Base-by-base conservation (phyloP, 2,797 vertebrate genomes). In the Falco columbarius region DNA sequence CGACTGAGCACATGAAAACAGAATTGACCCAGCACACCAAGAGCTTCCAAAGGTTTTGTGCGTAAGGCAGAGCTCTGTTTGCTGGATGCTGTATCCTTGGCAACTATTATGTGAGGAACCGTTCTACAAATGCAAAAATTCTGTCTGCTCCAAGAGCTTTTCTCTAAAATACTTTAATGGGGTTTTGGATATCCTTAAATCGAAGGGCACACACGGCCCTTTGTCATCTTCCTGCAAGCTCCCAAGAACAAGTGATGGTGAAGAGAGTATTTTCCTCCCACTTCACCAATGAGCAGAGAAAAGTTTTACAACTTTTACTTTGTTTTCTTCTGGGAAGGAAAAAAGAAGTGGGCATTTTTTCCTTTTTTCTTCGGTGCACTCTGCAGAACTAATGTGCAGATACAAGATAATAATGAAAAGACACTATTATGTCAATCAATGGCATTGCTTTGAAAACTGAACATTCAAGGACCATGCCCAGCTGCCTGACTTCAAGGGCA, bases 21-120 rank as follows among this genome's bases (percentile, higher is more conserved):
- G 80, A 94, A 95, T 65, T 97, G 96, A 95, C 93, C 95, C 96
- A 92, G 94, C 47, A 0, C 90, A 96, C 86, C 90, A 81, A 91
- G 92, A 83, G 82, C 82, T 94, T 91, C 90, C 85, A 93, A 90
- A 84, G 89, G 93, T 96, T 96, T 96, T 97, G 95, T 95, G 86
- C 49, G 2, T 86, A 74, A 86, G 82, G 95, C 96, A 91, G 81
- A 89, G 95, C 95, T 96, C 95, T 95, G 80, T 79, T 94, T 88
- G 2, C 77, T 95, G 81, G 95, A 90, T 95, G 95, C 95, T 95
- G 95, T 96, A 96, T 93, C 95, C 95, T 93, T 96, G 95, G 90
- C 87, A 96, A 96, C 95, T 96, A 95, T 95, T 96, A 91, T 94
- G 95, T 1, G 1, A 84, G 80, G 93, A 96, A 92, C 71, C 7